These are phyloP conservation scores for Siderastrea siderea DNA, from an alignment of 92 coral and sea anemone genomes.

Conservation along the genomic window DNA sequence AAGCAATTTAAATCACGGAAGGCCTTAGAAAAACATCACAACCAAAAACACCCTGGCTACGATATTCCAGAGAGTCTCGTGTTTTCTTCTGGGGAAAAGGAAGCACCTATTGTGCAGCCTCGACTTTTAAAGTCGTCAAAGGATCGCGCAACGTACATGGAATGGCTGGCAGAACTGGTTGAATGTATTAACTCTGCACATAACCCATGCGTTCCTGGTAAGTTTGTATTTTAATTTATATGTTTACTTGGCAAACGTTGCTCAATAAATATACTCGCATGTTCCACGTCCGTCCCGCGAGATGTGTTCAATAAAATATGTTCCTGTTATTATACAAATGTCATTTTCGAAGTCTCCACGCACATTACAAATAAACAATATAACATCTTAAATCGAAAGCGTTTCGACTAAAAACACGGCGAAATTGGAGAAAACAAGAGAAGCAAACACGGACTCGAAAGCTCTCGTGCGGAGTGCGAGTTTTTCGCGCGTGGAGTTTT, in stretches of 20 bases:
- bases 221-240: constrained; percentile 5
- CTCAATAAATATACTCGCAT: background rate
- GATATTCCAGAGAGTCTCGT: constrained; percentile 1
- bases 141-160: constrained; percentile 17
- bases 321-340: no score
- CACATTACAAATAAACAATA: no score
- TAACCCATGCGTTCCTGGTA: constrained; percentile 40
- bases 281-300: background rate
- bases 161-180: constrained; percentile 47
- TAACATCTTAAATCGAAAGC: no score
- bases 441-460: no score
- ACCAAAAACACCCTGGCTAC: constrained; percentile 35
- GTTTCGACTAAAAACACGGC: no score
- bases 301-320: no score
- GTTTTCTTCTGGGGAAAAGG: constrained; percentile 9
- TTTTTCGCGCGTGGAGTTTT: no score
- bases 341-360: no score
- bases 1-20: background rate
- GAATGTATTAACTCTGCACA: constrained; percentile 55
- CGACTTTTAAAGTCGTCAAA: background rate
- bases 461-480: no score
- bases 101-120: constrained; percentile 13
- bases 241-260: background rate
- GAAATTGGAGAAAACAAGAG: no score
- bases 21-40: constrained; percentile 28